Percentiles rank a stretch among this genome's conserved stretches.
Conservation (phyloP, 2,888 invertebrate species). For the Mesorhabditis spiculigera region DNA sequence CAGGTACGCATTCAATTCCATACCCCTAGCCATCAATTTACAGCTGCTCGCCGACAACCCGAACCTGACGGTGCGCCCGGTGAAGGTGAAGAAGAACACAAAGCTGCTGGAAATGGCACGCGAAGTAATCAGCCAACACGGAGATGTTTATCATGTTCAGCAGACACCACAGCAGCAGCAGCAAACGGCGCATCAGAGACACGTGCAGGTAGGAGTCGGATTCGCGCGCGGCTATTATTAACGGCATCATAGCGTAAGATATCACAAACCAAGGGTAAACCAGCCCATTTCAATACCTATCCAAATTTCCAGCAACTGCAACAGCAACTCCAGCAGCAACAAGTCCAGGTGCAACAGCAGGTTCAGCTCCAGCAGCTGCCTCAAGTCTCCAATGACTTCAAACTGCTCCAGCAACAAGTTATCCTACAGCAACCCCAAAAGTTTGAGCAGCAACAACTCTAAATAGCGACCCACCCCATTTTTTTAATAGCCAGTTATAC, state of each 20-base stretch:
- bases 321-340: background rate
- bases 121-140: background rate
- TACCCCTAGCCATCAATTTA: background rate
- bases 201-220: background rate
- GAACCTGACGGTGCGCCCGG: background rate
- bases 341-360: background rate
- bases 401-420: too few relatives aligned
- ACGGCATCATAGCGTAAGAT: too few relatives aligned
- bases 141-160: background rate
- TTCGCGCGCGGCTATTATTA: background rate
- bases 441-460: too few relatives aligned
- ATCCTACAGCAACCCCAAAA: too few relatives aligned
- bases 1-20: background rate
- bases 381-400: too few relatives aligned
- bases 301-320: background rate
- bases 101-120: slow-evolving; percentile 5
- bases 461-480: too few relatives aligned
- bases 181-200: background rate
- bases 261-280: too few relatives aligned
- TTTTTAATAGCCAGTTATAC: too few relatives aligned
- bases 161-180: background rate
- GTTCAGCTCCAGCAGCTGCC: too few relatives aligned
- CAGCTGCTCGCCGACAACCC: background rate
- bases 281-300: too few relatives aligned
- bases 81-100: slow-evolving; percentile 5